Conservation (phyloP, 2,797 vertebrate species). For the Lutjanus campechanus region DNA sequence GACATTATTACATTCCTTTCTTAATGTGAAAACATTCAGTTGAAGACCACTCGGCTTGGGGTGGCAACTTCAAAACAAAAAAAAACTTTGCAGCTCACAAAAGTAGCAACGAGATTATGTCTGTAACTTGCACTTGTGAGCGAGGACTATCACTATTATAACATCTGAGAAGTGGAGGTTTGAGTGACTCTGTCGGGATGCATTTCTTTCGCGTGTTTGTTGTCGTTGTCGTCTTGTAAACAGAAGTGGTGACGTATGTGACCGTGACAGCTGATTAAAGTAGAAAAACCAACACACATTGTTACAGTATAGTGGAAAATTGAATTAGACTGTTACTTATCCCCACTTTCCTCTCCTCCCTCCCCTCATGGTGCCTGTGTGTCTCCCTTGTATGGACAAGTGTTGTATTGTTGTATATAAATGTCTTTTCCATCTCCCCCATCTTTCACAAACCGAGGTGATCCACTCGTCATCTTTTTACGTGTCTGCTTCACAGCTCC, state of each 20-base stretch:
- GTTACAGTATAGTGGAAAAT: conserved; percentile 76
- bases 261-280: conserved; percentile 73
- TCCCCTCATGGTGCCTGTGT: conserved; percentile 70
- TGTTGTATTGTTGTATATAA: conserved; percentile 71
- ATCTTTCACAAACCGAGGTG: conserved; percentile 53
- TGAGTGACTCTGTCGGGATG: conserved; percentile 76
- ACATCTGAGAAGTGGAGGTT: conserved; percentile 72
- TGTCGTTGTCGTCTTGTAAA: conserved; percentile 72
- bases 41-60: conserved; percentile 63
- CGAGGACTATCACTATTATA: conserved; percentile 72
- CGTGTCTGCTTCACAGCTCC: conserved; percentile 49
- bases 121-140: conserved; percentile 74
- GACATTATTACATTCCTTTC: conserved; percentile 76
- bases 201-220: conserved; percentile 72
- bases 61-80: conserved; percentile 48
- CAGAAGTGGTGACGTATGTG: conserved; percentile 77
- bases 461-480: conserved; percentile 43
- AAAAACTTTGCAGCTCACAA: conserved; percentile 69
- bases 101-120: conserved; percentile 68
- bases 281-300: conserved; percentile 65
- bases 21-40: conserved; percentile 68
- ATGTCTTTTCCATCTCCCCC: conserved; percentile 56
- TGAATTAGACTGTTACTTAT: conserved; percentile 84
- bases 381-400: conserved; percentile 67
- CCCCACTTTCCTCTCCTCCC: conserved; percentile 36